phyloP scores from a whole-genome alignment of 23 tunicate species.

The Phallusia fumigata region DNA sequence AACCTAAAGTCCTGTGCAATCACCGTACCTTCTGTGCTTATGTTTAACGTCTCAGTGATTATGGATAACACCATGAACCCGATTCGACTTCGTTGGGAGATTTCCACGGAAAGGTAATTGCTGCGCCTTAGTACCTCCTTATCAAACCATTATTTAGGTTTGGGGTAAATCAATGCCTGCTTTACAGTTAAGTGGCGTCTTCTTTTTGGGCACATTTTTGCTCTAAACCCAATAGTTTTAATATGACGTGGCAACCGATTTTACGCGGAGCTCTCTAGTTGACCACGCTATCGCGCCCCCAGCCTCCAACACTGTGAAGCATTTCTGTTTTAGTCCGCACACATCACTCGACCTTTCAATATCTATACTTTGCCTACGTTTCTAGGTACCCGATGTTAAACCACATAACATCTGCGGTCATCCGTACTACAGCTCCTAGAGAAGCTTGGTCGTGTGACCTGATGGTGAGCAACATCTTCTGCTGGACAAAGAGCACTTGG shows the following conservation, averaged over 20 bases:
- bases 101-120: not conserved
- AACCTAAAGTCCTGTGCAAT: not conserved
- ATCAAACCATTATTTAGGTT: no score
- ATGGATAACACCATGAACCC: constrained; percentile 12
- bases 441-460: not conserved
- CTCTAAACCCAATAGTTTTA: no score
- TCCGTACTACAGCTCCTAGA: not conserved
- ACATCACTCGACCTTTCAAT: no score
- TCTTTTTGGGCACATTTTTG: no score
- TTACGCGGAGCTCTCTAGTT: no score
- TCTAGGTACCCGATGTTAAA: constrained; percentile 20
- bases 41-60: constrained; percentile 6
- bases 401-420: constrained; percentile 8
- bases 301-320: no score
- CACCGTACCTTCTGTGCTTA: not conserved
- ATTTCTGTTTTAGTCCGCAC: no score
- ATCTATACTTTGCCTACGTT: not conserved
- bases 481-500: constrained; percentile 17
- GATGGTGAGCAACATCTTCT: constrained; percentile 22
- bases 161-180: no score
- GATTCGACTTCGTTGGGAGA: constrained; percentile 4
- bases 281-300: no score
- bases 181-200: no score
- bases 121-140: not conserved
- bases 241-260: no score